Evolutionary conservation across 2,888 invertebrate species (phyloP).

Genomic region (Melipona bicolor): DNA sequence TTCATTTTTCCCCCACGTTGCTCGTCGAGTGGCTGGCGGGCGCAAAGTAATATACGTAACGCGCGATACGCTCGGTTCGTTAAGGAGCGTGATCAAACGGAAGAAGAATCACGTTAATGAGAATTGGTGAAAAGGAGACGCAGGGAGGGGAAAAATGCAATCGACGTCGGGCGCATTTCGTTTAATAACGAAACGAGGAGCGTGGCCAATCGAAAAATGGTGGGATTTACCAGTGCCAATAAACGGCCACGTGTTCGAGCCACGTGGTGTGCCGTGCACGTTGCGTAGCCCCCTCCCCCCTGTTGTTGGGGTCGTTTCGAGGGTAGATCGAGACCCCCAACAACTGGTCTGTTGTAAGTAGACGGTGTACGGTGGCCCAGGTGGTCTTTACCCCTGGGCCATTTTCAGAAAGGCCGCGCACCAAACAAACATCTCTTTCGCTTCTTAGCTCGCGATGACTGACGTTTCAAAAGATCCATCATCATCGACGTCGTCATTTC

Average conservation of each 20-base stretch:
- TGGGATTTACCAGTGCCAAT: conserved; percentile 40
- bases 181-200: neutral
- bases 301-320: neutral
- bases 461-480: conserved; percentile 66
- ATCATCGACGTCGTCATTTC: conserved; percentile 18
- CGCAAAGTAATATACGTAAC: too few relatives aligned
- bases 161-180: conserved; percentile 27
- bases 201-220: conserved; percentile 30
- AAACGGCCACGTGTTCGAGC: conserved; percentile 55
- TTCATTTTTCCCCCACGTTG: neutral
- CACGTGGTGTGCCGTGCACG: conserved; percentile 42
- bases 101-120: conserved; percentile 9
- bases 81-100: neutral
- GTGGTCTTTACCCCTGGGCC: conserved; percentile 41
- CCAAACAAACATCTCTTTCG: conserved; percentile 6
- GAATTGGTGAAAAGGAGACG: neutral
- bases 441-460: conserved; percentile 68
- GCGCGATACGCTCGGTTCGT: neutral
- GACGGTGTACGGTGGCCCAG: conserved; percentile 23
- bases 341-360: conserved; percentile 37
- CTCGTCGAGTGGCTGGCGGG: neutral
- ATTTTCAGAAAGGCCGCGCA: conserved; percentile 17
- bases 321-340: conserved; percentile 48
- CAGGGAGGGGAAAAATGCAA: neutral
- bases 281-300: neutral